Conservation (phyloP, 2,113 vertebrate species). For the Gnathonemus longibarbis region DNA sequence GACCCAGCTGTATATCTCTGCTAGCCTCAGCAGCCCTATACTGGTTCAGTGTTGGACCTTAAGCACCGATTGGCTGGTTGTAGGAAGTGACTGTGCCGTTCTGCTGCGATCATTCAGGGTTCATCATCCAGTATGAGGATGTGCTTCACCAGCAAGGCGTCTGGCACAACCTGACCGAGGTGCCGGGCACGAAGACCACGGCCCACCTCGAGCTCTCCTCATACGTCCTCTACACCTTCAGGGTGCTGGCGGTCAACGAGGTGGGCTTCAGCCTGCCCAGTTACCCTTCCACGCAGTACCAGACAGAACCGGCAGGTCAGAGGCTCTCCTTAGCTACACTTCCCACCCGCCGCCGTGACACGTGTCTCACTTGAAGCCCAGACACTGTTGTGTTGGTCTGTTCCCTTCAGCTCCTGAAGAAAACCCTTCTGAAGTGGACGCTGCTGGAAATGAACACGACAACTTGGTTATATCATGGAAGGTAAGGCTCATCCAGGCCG, state of each 20-base stretch:
- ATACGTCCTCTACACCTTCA: conserved; percentile 82
- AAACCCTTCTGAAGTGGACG: conserved; percentile 74
- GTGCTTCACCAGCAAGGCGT: conserved; percentile 72
- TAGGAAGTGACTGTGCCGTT: background rate
- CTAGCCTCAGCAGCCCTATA: background rate
- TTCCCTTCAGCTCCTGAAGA: conserved; percentile 73
- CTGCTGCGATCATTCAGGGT: conserved; percentile 56
- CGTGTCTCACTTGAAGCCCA: background rate
- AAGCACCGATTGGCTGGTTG: background rate
- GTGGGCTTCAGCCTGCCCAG: conserved; percentile 78
- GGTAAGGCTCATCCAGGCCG: conserved; percentile 55
- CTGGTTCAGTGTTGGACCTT: background rate
- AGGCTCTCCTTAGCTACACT: background rate
- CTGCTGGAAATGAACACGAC: conserved; percentile 71
- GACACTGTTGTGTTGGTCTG: background rate
- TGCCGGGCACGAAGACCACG: conserved; percentile 66
- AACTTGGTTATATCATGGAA: conserved; percentile 88
- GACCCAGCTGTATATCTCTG: background rate
- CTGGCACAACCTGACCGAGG: conserved; percentile 78
- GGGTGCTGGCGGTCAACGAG: conserved; percentile 76
- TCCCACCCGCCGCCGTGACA: background rate
- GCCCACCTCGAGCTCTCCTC: conserved; percentile 76
- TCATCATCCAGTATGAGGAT: conserved; percentile 85
- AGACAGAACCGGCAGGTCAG: conserved; percentile 82
- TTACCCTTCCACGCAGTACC: conserved; percentile 71